Evolutionary conservation across 2,113 vertebrate species (phyloP), one percentile per base, ranked within the genome.

Genomic region (Haemorhous mexicanus): DNA sequence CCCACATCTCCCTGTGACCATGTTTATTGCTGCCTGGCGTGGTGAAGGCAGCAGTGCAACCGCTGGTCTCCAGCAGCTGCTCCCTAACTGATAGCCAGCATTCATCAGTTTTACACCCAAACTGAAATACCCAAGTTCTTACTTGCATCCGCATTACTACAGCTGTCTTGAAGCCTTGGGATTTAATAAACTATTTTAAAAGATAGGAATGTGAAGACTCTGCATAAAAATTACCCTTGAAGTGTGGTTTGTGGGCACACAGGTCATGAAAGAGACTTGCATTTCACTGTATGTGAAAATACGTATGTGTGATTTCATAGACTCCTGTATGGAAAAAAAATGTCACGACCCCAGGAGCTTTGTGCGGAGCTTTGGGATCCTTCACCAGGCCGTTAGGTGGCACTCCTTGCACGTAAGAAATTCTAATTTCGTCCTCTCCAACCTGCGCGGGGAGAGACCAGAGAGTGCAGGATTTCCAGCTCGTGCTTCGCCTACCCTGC

Each of bases 251-350:
- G 16, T 3, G 68, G 19, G 22, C 26, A 44, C 58, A 23, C 13
- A 41, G 53, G n/a, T 44, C 21, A 2, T 2, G 44, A 20, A 32
- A 52, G 32, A 50, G 43, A 27, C 13, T 50, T 19, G 33, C 14
- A 11, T 53, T 85, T 84, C 76, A 22, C 8, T 32, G 0, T 3
- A 20, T 4, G 15, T 68, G 66, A n/a, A 62, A 62, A 74, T 16
- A 44, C 0, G 0, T 16, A 7, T 13, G 16, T 1, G 6, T 56
- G 39, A n/a, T 76, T 52, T 59, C 35, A 10, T 2, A 5, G 13
- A 37, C 8, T 59, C 1, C 0, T 22, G 6, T 6, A 14, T 4
- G 8, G 26, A 0, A 58, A 37, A 44, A 35, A 5, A 1, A 21
- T 22, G 4, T 20, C 2, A 3, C 33, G 30, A 6, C 1, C 3